Base-by-base conservation (phyloP, 2,888 invertebrate species). In the Mimas tiliae region DNA sequence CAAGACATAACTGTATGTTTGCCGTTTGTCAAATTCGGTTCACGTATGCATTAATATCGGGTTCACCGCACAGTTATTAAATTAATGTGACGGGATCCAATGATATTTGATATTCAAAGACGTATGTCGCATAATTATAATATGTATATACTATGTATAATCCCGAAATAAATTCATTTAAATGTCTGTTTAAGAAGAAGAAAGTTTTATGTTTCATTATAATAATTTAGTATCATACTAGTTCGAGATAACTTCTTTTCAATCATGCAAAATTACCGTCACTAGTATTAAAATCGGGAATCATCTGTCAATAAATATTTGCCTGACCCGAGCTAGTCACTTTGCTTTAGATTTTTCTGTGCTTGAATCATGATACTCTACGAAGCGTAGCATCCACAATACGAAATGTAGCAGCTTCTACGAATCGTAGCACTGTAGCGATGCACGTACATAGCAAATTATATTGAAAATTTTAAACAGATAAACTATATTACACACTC, bases 21-120 rank as follows among this genome's bases (percentile, higher is more conserved):
- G 58, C 83, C 85, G 86, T 89, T 88, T 86, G 84, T 89, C 89
- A 87, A 83, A 82, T 77, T 81, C 81, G 75, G 74, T 76, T 78
- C 80, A 78, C 79, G 79, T 82, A 82, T 76, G 70, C 81, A 79
- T 81, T 86, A 87, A 89, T 89, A 85, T 86, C 63, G 45, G 63
- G 45, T 63, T 34, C 27, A 58, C 42, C 38, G 42, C 38, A 16
- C 34, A 58, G 58, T 58, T 58, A 58, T 58, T 58, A 58, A 58
- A 58, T 58, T 58, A 58, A 58, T 58, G 58, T 58, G 58, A 58
- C 58, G 58, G 52, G 12, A 52, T 9, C 21, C 19, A 11, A 38
- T 58, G 58, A 19, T 55, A 38, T 42, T 58, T 58, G 58, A 42
- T 55, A 38, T 42, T 58, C 58, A 12, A 42, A 58, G 19, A 42